Evolutionary conservation across 2,113 vertebrate species (phyloP), one percentile per base, ranked within the genome.

Genomic region (Anoura caudifer): DNA sequence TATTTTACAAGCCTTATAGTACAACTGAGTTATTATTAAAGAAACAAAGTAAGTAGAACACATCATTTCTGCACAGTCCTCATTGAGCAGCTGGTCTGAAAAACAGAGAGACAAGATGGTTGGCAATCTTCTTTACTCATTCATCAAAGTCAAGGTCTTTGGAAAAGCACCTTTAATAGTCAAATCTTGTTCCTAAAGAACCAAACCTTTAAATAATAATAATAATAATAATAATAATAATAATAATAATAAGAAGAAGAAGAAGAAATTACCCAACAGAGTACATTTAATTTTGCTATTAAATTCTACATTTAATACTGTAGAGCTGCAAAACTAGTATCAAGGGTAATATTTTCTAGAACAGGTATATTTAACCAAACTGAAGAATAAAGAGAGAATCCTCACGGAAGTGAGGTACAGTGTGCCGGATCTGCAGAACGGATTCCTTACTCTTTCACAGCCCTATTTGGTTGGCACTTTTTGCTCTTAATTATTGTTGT

Each of bases 401-500:
- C 9, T 43, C 45, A 56, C 45, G 22, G 36, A 95, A 96, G 94
- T 72, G 20, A 84, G 56, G 89, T n/a, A 28, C 28, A 95, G 12
- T 65, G 96, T 63, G 24, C 22, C 41, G 45, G 1, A 91, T 86
- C 67, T 86, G 45, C 14, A 86, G 36, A 92, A 79, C 10, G 17
- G 45, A 80, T 91, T 87, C 70, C 56, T 93, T 87, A 92, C 36
- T 82, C 16, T 93, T 67, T 79, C 4, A 20, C 31, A 50, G 43
- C 56, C 36, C 47, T 75, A 13, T 61, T 47, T 81, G 70, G 54
- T 47, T 76, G 70, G 54, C 91, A 92, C 56, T 65, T 93, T n/a
- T 19, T 88, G 59, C 83, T 79, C 41, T 73, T 95, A 73, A 82
- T 95, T 82, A 95, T 87, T 95, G 50, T 41, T 77, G 16, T 70